Conservation (phyloP, 2,797 vertebrate species). For the Myotis planiceps region DNA sequence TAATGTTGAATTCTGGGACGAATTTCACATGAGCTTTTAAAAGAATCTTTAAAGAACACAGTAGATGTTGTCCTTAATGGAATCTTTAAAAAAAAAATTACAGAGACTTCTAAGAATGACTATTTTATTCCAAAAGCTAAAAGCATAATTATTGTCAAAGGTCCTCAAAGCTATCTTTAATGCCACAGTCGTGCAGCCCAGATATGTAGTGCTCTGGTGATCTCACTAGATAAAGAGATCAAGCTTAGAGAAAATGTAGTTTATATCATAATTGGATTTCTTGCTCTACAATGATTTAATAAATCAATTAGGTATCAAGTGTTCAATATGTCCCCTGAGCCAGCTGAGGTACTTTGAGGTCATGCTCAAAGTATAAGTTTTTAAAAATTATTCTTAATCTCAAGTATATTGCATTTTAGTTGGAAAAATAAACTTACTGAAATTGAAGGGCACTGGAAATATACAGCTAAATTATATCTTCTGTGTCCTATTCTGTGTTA, state of each 20-base stretch:
- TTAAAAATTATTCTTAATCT: not conserved
- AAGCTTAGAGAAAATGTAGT: constrained; percentile 34
- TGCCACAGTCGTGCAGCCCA: not conserved
- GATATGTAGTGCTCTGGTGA: not conserved
- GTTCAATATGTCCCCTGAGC: not conserved
- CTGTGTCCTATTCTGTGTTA: not conserved
- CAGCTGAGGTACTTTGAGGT: not conserved
- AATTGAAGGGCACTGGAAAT: not conserved
- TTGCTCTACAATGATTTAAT: constrained; percentile 41
- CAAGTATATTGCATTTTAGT: not conserved
- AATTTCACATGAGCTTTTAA: not conserved
- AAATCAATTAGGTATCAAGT: not conserved
- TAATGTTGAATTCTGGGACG: not conserved
- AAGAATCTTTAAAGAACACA: not conserved
- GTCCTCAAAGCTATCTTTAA: constrained; percentile 27
- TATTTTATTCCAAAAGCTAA: constrained; percentile 23
- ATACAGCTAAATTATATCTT: not conserved
- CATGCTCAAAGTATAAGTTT: not conserved
- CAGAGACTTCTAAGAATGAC: not conserved
- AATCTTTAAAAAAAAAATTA: not conserved
- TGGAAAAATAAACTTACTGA: not conserved
- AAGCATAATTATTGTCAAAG: constrained; percentile 24
- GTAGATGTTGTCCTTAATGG: not conserved
- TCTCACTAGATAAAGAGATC: constrained; percentile 33
- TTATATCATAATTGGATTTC: constrained; percentile 42